Evolutionary conservation across 2,888 invertebrate genomes (phyloP), one percentile per base, ranked within the genome.

Genomic region (Synanthedon tipuliformis): DNA sequence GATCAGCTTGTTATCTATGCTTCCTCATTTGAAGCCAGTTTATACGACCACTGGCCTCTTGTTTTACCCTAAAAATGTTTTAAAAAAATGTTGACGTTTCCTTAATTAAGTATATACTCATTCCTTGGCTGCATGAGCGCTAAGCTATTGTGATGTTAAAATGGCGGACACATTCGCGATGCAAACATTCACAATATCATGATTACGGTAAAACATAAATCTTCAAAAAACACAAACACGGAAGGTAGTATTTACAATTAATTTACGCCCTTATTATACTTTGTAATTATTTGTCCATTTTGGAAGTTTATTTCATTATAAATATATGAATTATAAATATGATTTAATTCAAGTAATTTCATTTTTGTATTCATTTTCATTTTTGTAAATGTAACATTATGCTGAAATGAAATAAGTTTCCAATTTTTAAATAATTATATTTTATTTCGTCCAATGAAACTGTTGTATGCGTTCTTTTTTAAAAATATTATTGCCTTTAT

Each of bases 121-220:
- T 86, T 84, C 81, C 83, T 83, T 78, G 82, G 79, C 75, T 82
- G 84, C 86, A 87, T 86, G 85, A 75, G 66, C 68, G 69, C 73
- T 73, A 78, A 73, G 78, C 70, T 78, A 74, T 77, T 74, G 76
- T 79, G 77, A 75, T 73, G 73, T 80, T 18, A 23, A 48, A 59
- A 61, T 68, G 69, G 69, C 76, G 76, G 72, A 68, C 63, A 68
- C 65, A 23, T 23, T 69, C 72, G 73, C 71, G 68, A 69, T 61
- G 73, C 75, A 77, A 78, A 81, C 76, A 77, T 75, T 81, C 78
- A 81, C 81, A 80, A 71, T 74, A 71, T 74, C 76, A 77, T 74
- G 68, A 75, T 73, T 45, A 81, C 77, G 86, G 85, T 84, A 80
- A 84, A 78, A 81, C 75, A 78, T 80, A 78, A n/a, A 71, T 72